phyloP scores from a whole-genome alignment of 2,113 vertebrate species.

The Aleadryas rufinucha region DNA sequence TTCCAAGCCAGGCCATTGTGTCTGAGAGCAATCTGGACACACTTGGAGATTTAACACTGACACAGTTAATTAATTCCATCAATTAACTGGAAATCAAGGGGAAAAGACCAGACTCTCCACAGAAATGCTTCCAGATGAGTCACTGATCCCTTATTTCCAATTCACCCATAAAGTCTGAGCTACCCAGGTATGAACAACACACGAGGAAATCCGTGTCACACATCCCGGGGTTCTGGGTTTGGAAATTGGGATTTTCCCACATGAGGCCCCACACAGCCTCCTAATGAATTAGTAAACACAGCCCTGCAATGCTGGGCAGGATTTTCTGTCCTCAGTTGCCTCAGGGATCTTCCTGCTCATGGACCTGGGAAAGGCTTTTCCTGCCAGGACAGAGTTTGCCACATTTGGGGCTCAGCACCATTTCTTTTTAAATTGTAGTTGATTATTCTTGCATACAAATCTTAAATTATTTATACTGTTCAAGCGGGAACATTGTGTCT shows the following conservation, averaged over 20 bases:
- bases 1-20: not conserved
- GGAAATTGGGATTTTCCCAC: conserved; percentile 22
- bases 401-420: not conserved
- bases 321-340: not conserved
- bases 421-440: not conserved
- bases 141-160: not conserved
- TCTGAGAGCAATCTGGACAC: not conserved
- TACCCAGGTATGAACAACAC: not conserved
- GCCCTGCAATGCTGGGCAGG: not conserved
- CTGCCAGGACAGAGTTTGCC: not conserved
- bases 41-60: not conserved
- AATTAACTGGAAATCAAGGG: not conserved
- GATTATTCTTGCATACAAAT: not conserved
- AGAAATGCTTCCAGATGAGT: not conserved
- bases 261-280: not conserved
- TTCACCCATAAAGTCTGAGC: not conserved
- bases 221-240: not conserved
- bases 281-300: not conserved
- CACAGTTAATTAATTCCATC: not conserved
- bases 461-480: not conserved
- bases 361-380: not conserved
- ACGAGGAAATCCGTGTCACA: not conserved
- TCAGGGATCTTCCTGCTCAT: not conserved
- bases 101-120: not conserved
- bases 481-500: not conserved